Evolutionary conservation across 2,888 invertebrate genomes (phyloP).

Genomic region (Orthosia cruda): DNA sequence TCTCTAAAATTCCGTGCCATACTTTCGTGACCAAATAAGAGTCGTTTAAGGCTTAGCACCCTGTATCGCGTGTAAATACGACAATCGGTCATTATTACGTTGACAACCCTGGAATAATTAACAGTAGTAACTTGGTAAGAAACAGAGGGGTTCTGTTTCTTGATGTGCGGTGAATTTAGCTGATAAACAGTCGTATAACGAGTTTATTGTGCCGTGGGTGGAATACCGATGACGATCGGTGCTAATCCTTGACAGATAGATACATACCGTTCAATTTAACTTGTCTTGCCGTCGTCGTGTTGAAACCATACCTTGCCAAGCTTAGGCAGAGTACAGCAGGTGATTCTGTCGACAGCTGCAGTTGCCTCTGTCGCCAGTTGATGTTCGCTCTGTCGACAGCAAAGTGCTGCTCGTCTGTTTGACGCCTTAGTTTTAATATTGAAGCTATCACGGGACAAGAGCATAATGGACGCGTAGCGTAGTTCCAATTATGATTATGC

Average conservation of each 20-base stretch:
- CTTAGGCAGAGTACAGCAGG: too few relatives aligned
- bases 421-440: too few relatives aligned
- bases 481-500: not conserved
- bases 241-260: constrained; percentile 25
- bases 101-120: constrained; percentile 62
- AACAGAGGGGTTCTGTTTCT: constrained; percentile 55
- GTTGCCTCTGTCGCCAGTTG: too few relatives aligned
- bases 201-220: constrained; percentile 45
- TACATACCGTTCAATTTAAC: too few relatives aligned
- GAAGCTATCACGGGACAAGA: too few relatives aligned
- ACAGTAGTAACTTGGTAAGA: constrained; percentile 37
- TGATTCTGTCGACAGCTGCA: too few relatives aligned
- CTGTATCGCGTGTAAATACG: constrained; percentile 61
- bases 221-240: constrained; percentile 20
- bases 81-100: constrained; percentile 59
- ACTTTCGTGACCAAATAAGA: constrained; percentile 59
- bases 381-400: too few relatives aligned
- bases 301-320: too few relatives aligned
- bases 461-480: too few relatives aligned
- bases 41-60: constrained; percentile 51
- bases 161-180: constrained; percentile 43
- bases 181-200: constrained; percentile 60
- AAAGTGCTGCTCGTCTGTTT: too few relatives aligned
- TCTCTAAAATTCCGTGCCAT: constrained; percentile 48
- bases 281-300: too few relatives aligned